phyloP scores from a whole-genome alignment of 2,888 invertebrate genomes.

The Aplocera efformata region DNA sequence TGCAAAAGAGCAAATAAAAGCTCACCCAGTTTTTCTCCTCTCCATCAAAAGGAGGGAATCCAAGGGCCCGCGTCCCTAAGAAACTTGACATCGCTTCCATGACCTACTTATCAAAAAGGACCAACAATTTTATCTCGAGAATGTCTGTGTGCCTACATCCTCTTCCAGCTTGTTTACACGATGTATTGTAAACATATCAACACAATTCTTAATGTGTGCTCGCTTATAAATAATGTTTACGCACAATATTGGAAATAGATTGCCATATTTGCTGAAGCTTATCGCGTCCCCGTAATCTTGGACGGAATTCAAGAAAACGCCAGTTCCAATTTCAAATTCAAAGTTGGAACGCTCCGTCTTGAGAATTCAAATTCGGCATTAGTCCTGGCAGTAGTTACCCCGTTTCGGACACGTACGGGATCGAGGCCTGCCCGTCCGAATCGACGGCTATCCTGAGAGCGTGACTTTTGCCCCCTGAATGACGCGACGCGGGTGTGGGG shows the following conservation, averaged over 20 bases:
- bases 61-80: conserved; percentile 33
- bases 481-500: conserved; percentile 63
- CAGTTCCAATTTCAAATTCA: conserved; percentile 30
- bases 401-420: conserved; percentile 45
- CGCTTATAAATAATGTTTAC: conserved; percentile 32
- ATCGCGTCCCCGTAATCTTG: background rate
- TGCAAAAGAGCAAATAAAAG: no score
- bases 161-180: conserved; percentile 40
- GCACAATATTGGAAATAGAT: conserved; percentile 15
- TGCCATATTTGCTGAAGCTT: conserved; percentile 4
- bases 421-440: conserved; percentile 62
- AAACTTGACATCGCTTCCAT: conserved; percentile 44
- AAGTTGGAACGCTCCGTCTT: conserved; percentile 26
- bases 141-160: conserved; percentile 42
- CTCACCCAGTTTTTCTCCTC: no score
- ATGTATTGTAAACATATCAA: conserved; percentile 47
- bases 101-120: conserved; percentile 56
- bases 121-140: conserved; percentile 45
- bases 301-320: conserved; percentile 15
- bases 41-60: conserved; percentile 18
- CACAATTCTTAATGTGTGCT: conserved; percentile 35
- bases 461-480: conserved; percentile 77
- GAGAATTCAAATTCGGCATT: conserved; percentile 46
- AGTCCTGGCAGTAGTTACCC: conserved; percentile 44
- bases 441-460: conserved; percentile 70